These are phyloP conservation scores for Tyria jacobaeae DNA, from an alignment of 2,888 invertebrate species.

Conservation along the genomic window DNA sequence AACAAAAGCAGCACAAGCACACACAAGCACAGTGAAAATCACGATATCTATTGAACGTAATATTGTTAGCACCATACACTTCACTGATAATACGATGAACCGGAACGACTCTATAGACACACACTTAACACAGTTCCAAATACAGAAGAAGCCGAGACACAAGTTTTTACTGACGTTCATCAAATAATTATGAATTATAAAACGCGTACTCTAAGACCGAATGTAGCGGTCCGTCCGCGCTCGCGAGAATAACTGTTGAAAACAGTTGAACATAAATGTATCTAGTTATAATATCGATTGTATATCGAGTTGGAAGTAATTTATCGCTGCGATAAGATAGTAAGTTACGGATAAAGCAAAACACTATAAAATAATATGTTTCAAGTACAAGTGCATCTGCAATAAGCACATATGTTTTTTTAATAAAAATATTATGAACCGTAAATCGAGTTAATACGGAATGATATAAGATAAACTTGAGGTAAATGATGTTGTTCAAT, in stretches of 20 bases:
- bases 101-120: slow-evolving; percentile 26
- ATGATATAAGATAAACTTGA: slow-evolving; percentile 26
- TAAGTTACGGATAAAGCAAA: slow-evolving; percentile 51
- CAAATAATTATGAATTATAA: slow-evolving; percentile 54
- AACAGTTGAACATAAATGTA: slow-evolving; percentile 67
- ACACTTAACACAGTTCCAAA: slow-evolving; percentile 32
- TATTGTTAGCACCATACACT: slow-evolving; percentile 40
- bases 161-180: slow-evolving; percentile 43
- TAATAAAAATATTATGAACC: neutral
- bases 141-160: slow-evolving; percentile 31
- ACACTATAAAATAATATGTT: slow-evolving; percentile 56
- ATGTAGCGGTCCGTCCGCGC: slow-evolving; percentile 69
- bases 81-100: slow-evolving; percentile 39
- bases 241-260: slow-evolving; percentile 77
- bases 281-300: slow-evolving; percentile 75
- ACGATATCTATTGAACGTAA: slow-evolving; percentile 46
- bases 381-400: slow-evolving; percentile 30
- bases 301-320: slow-evolving; percentile 78
- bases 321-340: slow-evolving; percentile 83
- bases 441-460: slow-evolving; percentile 6
- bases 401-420: neutral
- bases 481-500: slow-evolving; percentile 53
- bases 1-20: slow-evolving; percentile 48
- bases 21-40: slow-evolving; percentile 45
- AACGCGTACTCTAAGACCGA: slow-evolving; percentile 53